Conservation (phyloP, 2,797 vertebrate species). For the Enteromius viviparus region DNA sequence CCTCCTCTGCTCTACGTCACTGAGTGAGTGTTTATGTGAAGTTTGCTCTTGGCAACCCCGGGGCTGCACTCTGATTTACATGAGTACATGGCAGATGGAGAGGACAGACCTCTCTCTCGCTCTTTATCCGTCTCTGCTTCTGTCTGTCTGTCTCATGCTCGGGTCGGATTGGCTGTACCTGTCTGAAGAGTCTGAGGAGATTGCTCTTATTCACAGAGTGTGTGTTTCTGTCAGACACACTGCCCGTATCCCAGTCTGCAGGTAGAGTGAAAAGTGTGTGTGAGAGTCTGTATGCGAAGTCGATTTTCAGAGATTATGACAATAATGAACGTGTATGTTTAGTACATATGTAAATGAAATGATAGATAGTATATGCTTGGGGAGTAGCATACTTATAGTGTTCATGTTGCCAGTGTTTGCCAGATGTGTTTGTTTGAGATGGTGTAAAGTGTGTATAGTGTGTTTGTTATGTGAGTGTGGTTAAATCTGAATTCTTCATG, state of each 20-base stretch:
- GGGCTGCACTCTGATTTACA: conserved; percentile 50
- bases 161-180: conserved; percentile 34
- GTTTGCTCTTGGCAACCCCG: conserved; percentile 56
- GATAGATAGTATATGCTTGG: not conserved
- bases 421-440: conserved; percentile 10
- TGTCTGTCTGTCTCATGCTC: conserved; percentile 35
- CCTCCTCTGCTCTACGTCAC: conserved; percentile 40
- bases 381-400: not conserved
- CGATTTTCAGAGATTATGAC: not conserved
- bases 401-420: conserved; percentile 9
- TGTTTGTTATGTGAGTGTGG: conserved; percentile 9
- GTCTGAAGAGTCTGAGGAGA: conserved; percentile 42
- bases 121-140: conserved; percentile 40
- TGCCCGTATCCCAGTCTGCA: conserved; percentile 31
- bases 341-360: not conserved
- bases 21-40: conserved; percentile 51
- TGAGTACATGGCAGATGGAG: conserved; percentile 61
- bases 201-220: conserved; percentile 17
- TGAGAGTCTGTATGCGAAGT: not conserved
- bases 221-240: conserved; percentile 20
- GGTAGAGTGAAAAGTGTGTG: conserved; percentile 43
- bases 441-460: conserved; percentile 1
- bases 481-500: conserved; percentile 5
- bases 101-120: conserved; percentile 55
- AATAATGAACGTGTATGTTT: not conserved